Conservation (phyloP, 2,113 vertebrate species). For the Amphiprion ocellaris region DNA sequence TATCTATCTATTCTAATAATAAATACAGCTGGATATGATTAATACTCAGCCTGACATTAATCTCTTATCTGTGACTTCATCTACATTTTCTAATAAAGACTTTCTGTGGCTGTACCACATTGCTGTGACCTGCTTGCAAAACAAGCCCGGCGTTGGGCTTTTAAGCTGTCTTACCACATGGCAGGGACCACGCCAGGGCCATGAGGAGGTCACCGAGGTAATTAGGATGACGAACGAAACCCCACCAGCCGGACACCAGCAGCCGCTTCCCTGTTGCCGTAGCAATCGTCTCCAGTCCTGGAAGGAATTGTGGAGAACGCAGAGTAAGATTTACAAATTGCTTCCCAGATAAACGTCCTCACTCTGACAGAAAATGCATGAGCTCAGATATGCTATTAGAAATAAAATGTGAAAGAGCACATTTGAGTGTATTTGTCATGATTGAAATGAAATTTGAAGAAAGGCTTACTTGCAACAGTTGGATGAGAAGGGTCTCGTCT, state of each 20-base stretch:
- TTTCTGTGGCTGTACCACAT: not conserved
- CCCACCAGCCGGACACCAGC: constrained; percentile 94
- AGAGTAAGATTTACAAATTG: constrained; percentile 3
- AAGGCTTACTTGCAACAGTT: constrained; percentile 85
- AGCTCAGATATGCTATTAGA: not conserved
- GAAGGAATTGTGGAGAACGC: not conserved
- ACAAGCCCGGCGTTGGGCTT: not conserved
- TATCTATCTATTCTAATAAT: not conserved
- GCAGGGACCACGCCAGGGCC: constrained; percentile 93
- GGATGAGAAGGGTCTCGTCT: constrained; percentile 89
- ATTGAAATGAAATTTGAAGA: not conserved
- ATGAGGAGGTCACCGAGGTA: constrained; percentile 93
- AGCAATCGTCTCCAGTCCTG: constrained; percentile 90
- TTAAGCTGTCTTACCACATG: constrained; percentile 87
- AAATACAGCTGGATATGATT: constrained; percentile 6
- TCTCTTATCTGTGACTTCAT: constrained; percentile 8
- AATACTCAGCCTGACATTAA: constrained; percentile 9
- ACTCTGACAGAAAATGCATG: not conserved
- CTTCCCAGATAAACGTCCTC: not conserved
- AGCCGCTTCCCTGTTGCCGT: constrained; percentile 90
- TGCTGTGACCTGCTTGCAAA: not conserved
- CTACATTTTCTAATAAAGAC: not conserved
- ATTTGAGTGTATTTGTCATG: not conserved
- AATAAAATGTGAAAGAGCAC: not conserved
- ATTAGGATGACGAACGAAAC: constrained; percentile 92